Conservation (phyloP, 2,113 vertebrate genomes). For the Regulus satrapa region DNA sequence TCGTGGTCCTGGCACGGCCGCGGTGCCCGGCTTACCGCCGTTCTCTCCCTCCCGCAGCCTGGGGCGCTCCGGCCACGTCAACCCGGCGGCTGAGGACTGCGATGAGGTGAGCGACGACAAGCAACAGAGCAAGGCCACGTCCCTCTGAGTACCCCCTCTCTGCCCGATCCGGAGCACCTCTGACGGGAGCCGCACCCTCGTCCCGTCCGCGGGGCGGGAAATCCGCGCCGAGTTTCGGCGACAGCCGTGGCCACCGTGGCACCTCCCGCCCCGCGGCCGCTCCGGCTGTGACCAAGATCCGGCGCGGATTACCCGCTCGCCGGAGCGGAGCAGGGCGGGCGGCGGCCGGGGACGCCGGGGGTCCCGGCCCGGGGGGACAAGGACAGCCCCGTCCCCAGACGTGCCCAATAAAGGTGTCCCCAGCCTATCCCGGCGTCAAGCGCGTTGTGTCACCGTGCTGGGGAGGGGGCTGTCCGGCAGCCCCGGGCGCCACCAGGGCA, state of each 20-base stretch:
- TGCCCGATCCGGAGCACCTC: not conserved
- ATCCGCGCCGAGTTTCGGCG: not conserved
- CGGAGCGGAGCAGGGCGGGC: not conserved
- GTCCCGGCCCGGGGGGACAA: too few relatives aligned
- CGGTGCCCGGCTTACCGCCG: not conserved
- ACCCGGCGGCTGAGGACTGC: not conserved
- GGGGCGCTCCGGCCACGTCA: not conserved
- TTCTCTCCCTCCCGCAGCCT: not conserved
- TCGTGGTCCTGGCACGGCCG: not conserved
- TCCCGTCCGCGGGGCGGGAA: fast-evolving
- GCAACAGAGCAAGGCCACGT: not conserved
- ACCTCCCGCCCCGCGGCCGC: not conserved
- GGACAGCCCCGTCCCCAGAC: not conserved
- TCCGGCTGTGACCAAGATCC: not conserved
- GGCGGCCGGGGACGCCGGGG: not conserved
- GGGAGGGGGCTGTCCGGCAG: not conserved
- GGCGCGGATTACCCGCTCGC: fast-evolving
- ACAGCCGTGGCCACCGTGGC: not conserved
- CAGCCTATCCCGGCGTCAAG: not conserved
- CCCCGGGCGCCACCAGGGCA: not conserved
- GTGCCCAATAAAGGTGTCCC: not conserved
- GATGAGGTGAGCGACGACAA: not conserved
- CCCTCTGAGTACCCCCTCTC: not conserved
- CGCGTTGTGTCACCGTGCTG: not conserved
- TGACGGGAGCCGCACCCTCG: not conserved